These are phyloP conservation scores for Rhea americana DNA, from an alignment of 2,113 vertebrate genomes.

Conservation along the genomic window DNA sequence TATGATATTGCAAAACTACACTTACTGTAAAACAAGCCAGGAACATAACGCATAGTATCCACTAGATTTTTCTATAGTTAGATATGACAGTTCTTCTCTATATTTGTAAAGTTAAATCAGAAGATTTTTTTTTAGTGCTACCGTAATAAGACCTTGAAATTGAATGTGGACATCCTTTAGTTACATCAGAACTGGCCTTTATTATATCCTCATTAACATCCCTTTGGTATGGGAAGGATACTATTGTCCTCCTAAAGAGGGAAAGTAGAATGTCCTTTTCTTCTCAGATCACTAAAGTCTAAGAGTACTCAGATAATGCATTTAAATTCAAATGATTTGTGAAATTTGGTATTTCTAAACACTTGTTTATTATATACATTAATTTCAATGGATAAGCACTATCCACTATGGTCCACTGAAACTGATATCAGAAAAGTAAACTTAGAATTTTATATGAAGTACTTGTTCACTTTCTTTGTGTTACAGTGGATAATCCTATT, in stretches of 20 bases:
- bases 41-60: not conserved
- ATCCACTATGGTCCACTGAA: not conserved
- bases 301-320: not conserved
- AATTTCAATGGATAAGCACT: not conserved
- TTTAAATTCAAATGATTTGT: not conserved
- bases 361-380: not conserved
- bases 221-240: not conserved
- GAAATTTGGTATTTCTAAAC: not conserved
- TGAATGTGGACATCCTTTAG: not conserved
- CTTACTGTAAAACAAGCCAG: not conserved
- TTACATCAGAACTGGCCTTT: not conserved
- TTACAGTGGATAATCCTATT: not conserved
- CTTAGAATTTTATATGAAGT: not conserved
- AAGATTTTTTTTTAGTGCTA: not conserved
- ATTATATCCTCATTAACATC: not conserved
- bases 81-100: not conserved
- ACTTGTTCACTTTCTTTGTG: not conserved
- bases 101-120: not conserved
- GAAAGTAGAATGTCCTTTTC: not conserved
- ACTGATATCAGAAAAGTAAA: not conserved
- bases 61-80: not conserved
- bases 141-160: not conserved
- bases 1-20: not conserved
- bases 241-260: not conserved
- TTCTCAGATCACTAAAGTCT: not conserved